Base-by-base conservation (phyloP, 2,888 invertebrate species). In the Dinocampus coccinellae region DNA sequence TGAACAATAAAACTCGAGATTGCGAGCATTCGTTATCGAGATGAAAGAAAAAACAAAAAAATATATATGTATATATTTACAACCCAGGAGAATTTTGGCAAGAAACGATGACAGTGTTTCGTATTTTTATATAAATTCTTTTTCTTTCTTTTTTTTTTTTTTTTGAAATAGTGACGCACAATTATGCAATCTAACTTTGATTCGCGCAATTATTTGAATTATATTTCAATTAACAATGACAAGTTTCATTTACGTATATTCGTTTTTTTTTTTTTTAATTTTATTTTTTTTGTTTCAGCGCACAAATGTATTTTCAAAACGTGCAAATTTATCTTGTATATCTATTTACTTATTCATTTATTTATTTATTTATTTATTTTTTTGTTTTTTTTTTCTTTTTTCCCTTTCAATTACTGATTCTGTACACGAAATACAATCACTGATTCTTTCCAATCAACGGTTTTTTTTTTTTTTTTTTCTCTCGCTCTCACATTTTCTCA, bases 11-110 rank as follows among this genome's bases (percentile, higher is more conserved):
- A 47, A n/a, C 20, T 47, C 47, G 47, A 47, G 47, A 47, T 47
- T 16, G 47, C 63, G 62, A 67, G 22, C 64, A 63, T 69, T 71
- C 74, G 67, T 68, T 65, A 58, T 69, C 55, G 42, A 62, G 36
- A 65, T 47, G 11, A 33, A 74, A 60, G 39, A 68, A 71, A 64
- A 61, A 52, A 67, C 65, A 71, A 72, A 72, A 63, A 78, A 81
- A 78, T 82, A 82, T 80, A 78, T 81, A 83, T 83, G 82, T 81
- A 79, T 78, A 79, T 76, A 74, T 76, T 57, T 65, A 47, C 20
- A 53, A 22, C 29, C 24, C 36, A 61, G 29, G 20, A 60, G 9
- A 39, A 78, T 77, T 74, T 74, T 74, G 72, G 70, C 73, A 75
- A 78, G 75, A 76, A 77, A 77, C 78, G 73, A 73, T 70, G 77